Base-by-base conservation (phyloP, 2,888 invertebrate genomes). In the Ennomos quercinarius region DNA sequence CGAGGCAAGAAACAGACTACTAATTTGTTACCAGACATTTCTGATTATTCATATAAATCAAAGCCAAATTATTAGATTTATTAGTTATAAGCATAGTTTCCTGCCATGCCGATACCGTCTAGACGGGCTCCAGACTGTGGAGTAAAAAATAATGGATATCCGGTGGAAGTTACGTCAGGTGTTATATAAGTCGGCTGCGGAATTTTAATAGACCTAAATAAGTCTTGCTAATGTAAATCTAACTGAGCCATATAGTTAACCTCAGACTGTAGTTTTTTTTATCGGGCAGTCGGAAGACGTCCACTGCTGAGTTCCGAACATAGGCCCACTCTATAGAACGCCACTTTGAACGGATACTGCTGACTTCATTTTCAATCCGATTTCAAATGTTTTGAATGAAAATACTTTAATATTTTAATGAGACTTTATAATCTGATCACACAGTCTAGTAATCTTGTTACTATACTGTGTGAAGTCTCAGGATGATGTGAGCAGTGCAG, bases 91-190 rank as follows among this genome's bases (percentile, higher is more conserved):
- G 49, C 13, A 39, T 57, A 48, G 56, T 62, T 68, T 66, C 62
- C 61, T 57, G 53, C 39, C 47, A 63, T 61, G 66, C 65, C 66
- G 68, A 68, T 57, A 49, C 39, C 47, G 66, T 61, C 68, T 66
- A 68, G 68, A 68, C 68, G 43, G 9, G 9, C n/a, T 34, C 37
- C 62, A 68, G 68, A 66, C 68, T 35, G 11, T 11, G 44, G 34
- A 12, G 35, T 35, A 58, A 61, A 64, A 58, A 55, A 52, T 17
- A 40, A 61, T 42, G 52, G 35, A 51, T 53, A 17, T 66, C 61
- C 60, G 57, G 60, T 48, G 52, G 41, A 54, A 49, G 54, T 49
- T 46, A 13, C 10, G 12, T 5, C 10, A 3, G 17, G 17, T 17
- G 17, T 17, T 17, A 17, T 17, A 17, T 50, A 37, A 55, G 13